phyloP scores from a whole-genome alignment of 1,140 invertebrate genomes.

The Oryctes rhinoceros region DNA sequence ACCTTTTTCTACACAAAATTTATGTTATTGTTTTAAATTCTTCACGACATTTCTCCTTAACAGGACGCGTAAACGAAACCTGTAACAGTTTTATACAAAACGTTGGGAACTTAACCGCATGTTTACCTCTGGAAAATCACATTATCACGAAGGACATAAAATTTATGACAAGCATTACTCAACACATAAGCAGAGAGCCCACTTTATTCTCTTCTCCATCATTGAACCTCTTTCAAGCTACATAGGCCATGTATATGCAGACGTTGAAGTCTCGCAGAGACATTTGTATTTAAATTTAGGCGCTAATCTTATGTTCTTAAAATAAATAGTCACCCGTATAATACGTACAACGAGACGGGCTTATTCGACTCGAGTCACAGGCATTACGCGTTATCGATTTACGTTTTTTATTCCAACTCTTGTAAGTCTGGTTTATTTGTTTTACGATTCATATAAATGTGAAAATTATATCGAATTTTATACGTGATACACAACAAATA shows the following conservation, averaged over 20 bases:
- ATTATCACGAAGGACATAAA: slow-evolving; percentile 35
- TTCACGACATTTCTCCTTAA: slow-evolving; percentile 8
- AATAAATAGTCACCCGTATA: slow-evolving; percentile 19
- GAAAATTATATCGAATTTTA: slow-evolving; percentile 11
- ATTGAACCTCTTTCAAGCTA: not conserved
- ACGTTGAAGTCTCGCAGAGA: slow-evolving; percentile 21
- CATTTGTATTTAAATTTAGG: slow-evolving; percentile 38
- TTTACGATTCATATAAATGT: not conserved
- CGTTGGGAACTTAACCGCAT: slow-evolving; percentile 5
- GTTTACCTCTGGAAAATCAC: slow-evolving; percentile 32
- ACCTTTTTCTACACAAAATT: not conserved
- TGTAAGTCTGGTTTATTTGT: slow-evolving; percentile 16
- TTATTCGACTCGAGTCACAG: slow-evolving; percentile 12
- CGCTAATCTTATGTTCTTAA: slow-evolving; percentile 25
- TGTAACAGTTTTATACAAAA: slow-evolving; percentile 29
- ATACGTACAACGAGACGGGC: slow-evolving; percentile 19
- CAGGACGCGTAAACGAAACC: slow-evolving; percentile 1
- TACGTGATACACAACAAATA: not conserved
- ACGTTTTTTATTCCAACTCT: not conserved
- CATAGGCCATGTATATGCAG: not conserved
- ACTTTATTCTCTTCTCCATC: slow-evolving; percentile 13
- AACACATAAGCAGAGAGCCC: slow-evolving; percentile 24
- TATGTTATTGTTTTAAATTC: slow-evolving; percentile 33
- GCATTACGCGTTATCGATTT: slow-evolving; percentile 19
- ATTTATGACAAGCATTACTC: slow-evolving; percentile 36